Percentiles rank a stretch among this genome's conserved stretches.
These are phyloP conservation scores for Homalodisca vitripennis DNA, from an alignment of 1,140 invertebrate genomes.

Conservation along the genomic window DNA sequence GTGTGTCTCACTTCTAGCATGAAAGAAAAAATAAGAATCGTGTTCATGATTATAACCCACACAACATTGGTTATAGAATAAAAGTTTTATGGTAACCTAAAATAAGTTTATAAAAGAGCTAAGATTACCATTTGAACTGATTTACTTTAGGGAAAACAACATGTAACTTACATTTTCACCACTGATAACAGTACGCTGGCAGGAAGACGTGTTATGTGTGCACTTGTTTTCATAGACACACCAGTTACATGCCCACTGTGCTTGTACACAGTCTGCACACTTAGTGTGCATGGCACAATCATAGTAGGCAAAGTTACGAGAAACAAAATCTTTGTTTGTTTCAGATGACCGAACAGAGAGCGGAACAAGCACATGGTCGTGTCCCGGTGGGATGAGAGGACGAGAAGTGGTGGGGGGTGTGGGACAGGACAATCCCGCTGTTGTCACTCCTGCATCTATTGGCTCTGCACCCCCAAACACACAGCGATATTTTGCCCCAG, in stretches of 20 bases:
- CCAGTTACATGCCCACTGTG: constrained; percentile 93
- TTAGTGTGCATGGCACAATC: constrained; percentile 88
- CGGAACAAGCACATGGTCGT: constrained; percentile 88
- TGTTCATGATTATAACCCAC: too few species aligned
- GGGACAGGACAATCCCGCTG: constrained; percentile 77
- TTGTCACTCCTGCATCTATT: constrained; percentile 80
- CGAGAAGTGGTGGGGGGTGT: constrained; percentile 76
- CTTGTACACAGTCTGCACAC: constrained; percentile 82
- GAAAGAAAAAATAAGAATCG: too few species aligned
- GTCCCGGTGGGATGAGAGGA: constrained; percentile 73
- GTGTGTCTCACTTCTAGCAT: too few species aligned
- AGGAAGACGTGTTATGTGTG: constrained; percentile 80
- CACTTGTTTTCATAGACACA: constrained; percentile 95
- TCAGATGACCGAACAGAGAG: constrained; percentile 91
- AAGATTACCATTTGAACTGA: too few species aligned
- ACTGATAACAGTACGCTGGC: constrained; percentile 74
- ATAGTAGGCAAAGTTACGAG: constrained; percentile 89
- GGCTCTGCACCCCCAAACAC: constrained; percentile 85
- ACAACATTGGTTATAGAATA: too few species aligned
- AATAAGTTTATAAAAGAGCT: too few species aligned
- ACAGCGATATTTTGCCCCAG: constrained; percentile 90
- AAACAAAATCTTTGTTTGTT: constrained; percentile 95
- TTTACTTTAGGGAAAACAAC: neutral
- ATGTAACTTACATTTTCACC: constrained; percentile 69
- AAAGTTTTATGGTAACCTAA: too few species aligned